Base-by-base conservation (phyloP, 2,888 invertebrate species). In the Oxyteleia sp. region DNA sequence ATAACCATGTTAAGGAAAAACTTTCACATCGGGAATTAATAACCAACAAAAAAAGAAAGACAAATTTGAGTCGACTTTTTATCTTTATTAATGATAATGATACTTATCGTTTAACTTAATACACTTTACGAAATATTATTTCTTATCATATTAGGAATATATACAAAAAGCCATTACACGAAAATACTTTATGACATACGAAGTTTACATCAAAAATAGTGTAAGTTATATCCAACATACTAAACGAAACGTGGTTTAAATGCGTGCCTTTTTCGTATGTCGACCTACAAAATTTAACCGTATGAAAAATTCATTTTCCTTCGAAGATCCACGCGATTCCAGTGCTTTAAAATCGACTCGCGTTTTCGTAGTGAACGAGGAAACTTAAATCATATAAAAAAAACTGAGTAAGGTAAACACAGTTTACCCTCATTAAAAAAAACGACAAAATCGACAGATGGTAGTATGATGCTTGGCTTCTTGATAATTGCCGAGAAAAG, bases 141-240 rank as follows among this genome's bases (percentile, higher is more conserved):
- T 88, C 84, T 87, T 87, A 86, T 82, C 88, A 86, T 87, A 85
- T 90, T 88, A 89, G 89, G 91, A 91, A 92, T 92, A 93, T 93
- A 92, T 93, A 93, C 93, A 93, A 92, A 93, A 93, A 93, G 91
- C 92, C 90, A 90, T 89, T 89, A 89, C 83, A 89, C 87, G 88
- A 89, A 84, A 89, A 90, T 76, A 81, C 64, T 87, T 89, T 89
- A 88, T 88, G 87, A 88, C 85, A 84, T 86, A 87, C 80, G 85
- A 79, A 85, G 85, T 85, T 86, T 83, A 87, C 86, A 87, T 89
- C 78, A 84, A 87, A 86, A 88, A 90, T 84, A 87, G 87, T 86
- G 87, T 88, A 88, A 86, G 87, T 89, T 72, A 72, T 61, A 64
- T 71, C 47, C 23, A 76, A 80, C 78, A 68, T 75, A 75, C 81